Evolutionary conservation across 2,113 vertebrate genomes (phyloP), one percentile per base, ranked within the genome.

Genomic region (Chelonoidis abingdonii): DNA sequence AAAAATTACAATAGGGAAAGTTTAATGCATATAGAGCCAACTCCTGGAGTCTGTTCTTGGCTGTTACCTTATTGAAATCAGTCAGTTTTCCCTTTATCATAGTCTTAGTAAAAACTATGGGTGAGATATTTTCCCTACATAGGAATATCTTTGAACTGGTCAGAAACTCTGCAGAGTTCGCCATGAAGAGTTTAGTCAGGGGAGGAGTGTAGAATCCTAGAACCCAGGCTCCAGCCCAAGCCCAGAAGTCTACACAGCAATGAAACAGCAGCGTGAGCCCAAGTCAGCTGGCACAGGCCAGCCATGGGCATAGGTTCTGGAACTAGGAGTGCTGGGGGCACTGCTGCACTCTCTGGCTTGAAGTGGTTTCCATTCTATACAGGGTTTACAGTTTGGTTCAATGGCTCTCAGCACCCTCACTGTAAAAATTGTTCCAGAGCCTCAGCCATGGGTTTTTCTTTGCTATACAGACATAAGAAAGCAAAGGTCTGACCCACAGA

Each of bases 81-180:
- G 94, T 95, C 10, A 78, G 91, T 88, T 85, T 97, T 50, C 0
- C 93, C 7, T 97, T 93, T 89, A 81, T 84, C 90, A 22, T 91
- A 93, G 95, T 88, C 87, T 86, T 83, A 91, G 75, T 82, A 94
- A 95, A 96, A 93, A 81, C 90, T 83, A 85, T 92, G 65, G 85
- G 90, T 95, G 93, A 94, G 90, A 95, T 93, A 56, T 96, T 96
- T 93, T 90, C 92, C 84, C 84, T 93, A 83, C 89, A 89, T 92
- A 84, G 88, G 94, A 87, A 97, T 95, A 93, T 86, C 92, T 86
- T 90, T 19, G 91, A 87, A 10, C 16, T 35, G 31, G 62, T 35
- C 12, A 38, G 89, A 88, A 91, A 82, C 90, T 97, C 96, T 83
- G 89, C 87, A 93, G 96, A 95, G 94, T 90, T 29, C 83, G 96